A percentile compares a stretch with the other conserved stretches of the same genome.
Conservation (phyloP, 2,888 invertebrate species). For the Caradrina kadenii region DNA sequence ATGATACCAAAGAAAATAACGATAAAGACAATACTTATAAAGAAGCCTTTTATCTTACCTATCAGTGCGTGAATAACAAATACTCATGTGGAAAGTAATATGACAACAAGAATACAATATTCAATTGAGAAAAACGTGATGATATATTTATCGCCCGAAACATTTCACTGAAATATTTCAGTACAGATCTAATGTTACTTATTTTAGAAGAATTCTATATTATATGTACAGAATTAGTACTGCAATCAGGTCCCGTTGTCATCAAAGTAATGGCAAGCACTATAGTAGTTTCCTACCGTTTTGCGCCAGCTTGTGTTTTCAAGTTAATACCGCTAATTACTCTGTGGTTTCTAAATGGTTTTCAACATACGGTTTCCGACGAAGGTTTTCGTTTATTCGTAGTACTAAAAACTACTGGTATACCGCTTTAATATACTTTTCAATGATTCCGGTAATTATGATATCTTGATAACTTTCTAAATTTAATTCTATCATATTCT, state of each 20-base stretch:
- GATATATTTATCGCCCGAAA: slow-evolving; percentile 1
- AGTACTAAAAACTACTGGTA: slow-evolving; percentile 11
- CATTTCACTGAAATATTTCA: slow-evolving; percentile 1
- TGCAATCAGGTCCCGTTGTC: slow-evolving; percentile 7
- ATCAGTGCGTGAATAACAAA: slow-evolving; percentile 35
- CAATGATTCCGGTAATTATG: background rate
- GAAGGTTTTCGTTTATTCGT: slow-evolving; percentile 16
- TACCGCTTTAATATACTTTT: background rate
- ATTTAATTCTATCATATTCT: background rate
- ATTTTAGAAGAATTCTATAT: slow-evolving; percentile 1
- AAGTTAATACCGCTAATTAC: slow-evolving; percentile 29
- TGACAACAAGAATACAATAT: slow-evolving; percentile 1
- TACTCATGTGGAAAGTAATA: slow-evolving; percentile 20
- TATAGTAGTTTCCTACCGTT: background rate
- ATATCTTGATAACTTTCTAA: background rate
- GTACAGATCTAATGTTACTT: background rate
- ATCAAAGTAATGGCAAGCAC: slow-evolving; percentile 10
- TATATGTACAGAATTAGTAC: background rate
- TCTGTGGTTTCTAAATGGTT: slow-evolving; percentile 28
- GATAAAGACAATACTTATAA: slow-evolving; percentile 12
- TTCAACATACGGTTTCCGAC: slow-evolving; percentile 18
- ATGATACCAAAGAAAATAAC: slow-evolving; percentile 19
- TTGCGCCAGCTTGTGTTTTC: slow-evolving; percentile 15
- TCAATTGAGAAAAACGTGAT: slow-evolving; percentile 28
- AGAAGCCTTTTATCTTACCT: slow-evolving; percentile 33